phyloP scores from a whole-genome alignment of 2,888 invertebrate genomes.

The Matsumyia berberina region DNA sequence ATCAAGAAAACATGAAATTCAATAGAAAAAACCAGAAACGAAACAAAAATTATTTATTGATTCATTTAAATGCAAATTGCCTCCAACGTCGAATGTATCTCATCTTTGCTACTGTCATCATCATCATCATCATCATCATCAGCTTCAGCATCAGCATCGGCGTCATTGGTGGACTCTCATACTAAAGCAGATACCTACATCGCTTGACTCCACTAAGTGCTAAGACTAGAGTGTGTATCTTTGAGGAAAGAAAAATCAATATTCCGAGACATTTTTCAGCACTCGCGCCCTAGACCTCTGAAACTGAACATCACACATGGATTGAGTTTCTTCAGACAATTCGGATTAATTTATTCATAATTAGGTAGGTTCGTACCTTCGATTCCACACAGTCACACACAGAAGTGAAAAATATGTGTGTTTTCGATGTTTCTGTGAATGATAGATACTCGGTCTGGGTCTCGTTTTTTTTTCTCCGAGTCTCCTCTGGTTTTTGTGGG shows the following conservation, averaged over 20 bases:
- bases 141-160: conserved; percentile 20
- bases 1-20: conserved; percentile 38
- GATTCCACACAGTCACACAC: not conserved
- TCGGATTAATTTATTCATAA: conserved; percentile 73
- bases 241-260: conserved; percentile 45
- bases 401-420: conserved; percentile 51
- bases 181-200: not conserved
- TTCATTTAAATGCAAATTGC: conserved; percentile 75
- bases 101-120: conserved; percentile 75
- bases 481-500: conserved; percentile 27
- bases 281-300: not conserved
- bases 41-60: conserved; percentile 74
- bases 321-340: conserved; percentile 5
- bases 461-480: conserved; percentile 37
- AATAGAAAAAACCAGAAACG: conserved; percentile 52
- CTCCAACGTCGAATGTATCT: conserved; percentile 74
- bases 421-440: not conserved
- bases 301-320: conserved; percentile 1
- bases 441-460: conserved; percentile 2
- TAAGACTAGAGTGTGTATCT: conserved; percentile 58
- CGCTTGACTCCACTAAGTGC: conserved; percentile 36
- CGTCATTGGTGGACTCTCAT: conserved; percentile 51
- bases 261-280: conserved; percentile 51
- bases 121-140: conserved; percentile 33
- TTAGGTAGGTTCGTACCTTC: conserved; percentile 56